Evolutionary conservation across 2,888 invertebrate genomes (phyloP).

Genomic region (Acholoe squamosa): DNA sequence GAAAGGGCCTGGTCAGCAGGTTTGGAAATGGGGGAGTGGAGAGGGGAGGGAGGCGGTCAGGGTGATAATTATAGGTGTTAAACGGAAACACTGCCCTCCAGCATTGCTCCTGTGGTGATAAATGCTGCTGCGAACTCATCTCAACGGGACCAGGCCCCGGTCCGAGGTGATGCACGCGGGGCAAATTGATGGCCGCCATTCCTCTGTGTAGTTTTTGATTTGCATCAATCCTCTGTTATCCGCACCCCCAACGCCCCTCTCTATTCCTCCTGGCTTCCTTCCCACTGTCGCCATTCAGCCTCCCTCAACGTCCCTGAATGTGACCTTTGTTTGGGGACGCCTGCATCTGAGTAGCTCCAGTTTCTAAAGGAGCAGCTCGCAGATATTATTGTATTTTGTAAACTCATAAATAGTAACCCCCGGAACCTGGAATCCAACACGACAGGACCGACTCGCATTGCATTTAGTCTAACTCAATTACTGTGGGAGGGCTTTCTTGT

Average conservation of each 20-base stretch:
- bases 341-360: too few species aligned
- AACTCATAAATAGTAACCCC: too few species aligned
- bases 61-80: background rate
- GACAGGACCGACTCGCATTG: too few species aligned
- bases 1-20: background rate
- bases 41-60: background rate
- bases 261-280: background rate
- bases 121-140: background rate
- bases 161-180: background rate
- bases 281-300: background rate
- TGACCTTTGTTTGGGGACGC: too few species aligned
- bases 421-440: too few species aligned
- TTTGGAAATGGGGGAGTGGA: background rate
- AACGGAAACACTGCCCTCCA: background rate
- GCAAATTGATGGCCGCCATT: slow-evolving; percentile 11
- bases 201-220: background rate
- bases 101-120: background rate
- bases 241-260: background rate
- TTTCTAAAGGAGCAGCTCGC: too few species aligned
- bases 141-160: background rate
- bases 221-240: background rate
- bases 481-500: too few species aligned
- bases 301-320: background rate
- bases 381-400: too few species aligned
- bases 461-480: too few species aligned